Conservation (phyloP, 2,113 vertebrate species). For the Cricetomys ansorgei region DNA sequence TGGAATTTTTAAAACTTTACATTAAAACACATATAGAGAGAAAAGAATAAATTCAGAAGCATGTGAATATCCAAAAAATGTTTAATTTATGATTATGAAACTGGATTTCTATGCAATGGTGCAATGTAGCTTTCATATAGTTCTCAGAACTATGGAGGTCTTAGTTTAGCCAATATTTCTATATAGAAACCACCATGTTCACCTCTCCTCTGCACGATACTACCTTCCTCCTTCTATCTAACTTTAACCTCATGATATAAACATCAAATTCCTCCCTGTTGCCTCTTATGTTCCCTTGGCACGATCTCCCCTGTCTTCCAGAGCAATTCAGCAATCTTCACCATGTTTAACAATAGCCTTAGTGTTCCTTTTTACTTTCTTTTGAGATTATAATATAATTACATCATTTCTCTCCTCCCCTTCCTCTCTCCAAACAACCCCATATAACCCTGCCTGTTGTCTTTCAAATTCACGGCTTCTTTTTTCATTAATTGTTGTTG, state of each 20-base stretch:
- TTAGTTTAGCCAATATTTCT: neutral
- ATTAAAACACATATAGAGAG: neutral
- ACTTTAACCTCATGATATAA: neutral
- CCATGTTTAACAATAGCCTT: neutral
- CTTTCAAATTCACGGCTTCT: neutral
- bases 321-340: neutral
- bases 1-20: too few species aligned
- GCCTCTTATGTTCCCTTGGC: neutral
- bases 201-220: neutral
- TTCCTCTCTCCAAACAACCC: neutral
- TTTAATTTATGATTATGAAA: neutral
- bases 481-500: neutral
- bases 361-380: neutral
- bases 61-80: neutral
- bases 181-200: neutral
- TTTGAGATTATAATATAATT: neutral
- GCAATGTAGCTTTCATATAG: fast-evolving
- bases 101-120: neutral
- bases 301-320: fast-evolving
- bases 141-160: neutral
- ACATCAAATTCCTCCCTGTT: neutral
- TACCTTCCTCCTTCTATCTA: neutral
- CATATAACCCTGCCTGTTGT: neutral
- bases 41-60: neutral
- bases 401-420: neutral